Base-by-base conservation (phyloP, 2,797 vertebrate species). In the Mus minutoides region DNA sequence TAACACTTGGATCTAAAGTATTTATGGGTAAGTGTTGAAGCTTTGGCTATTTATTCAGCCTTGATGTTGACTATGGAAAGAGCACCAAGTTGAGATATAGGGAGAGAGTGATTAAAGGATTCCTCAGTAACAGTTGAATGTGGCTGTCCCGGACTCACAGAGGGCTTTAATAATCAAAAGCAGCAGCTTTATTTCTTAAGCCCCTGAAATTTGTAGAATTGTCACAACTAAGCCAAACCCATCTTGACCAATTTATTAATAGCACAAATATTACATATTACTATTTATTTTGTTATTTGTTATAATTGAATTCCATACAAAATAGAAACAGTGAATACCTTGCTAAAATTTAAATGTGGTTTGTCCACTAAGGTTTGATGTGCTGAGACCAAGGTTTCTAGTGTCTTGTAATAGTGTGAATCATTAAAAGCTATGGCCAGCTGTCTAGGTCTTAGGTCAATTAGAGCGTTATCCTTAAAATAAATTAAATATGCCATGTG, bases 51-150 rank as follows among this genome's bases (percentile, higher is more conserved):
- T 92, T 80, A 56, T 56, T 91, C 12, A 29, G 0, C 19, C 91
- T 88, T 76, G 9, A 75, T 43, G 13, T 52, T 46, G 43, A 88
- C 71, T 86, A 2, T 79, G 21, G 52, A 88, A 76, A 58, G 75
- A 4, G 1, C 2, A 49, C 93, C 73, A 8, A 54, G 34, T 43
- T 75, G 49, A 86, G 64, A 80, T 82, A 5, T 1, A 22, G 12
- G 2, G 64, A 13, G 24, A 0, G 31, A 78, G 22, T 46, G 3
- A 29, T 43, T 62, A 29, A 86, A 54, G 4, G 24, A 75, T 11
- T 8, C 0, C 6, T 3, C 24, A 9, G 0, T 54, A 12, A 22
- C 16, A 31, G 6, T 7, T 21, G 11, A 60, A 49, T 31, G 4
- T 77, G 43, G 14, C 14, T 43, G 1, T 14, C 19, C 12, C 83